These are phyloP conservation scores for Arctopsyche grandis DNA, from an alignment of 1,140 invertebrate species.

Conservation along the genomic window DNA sequence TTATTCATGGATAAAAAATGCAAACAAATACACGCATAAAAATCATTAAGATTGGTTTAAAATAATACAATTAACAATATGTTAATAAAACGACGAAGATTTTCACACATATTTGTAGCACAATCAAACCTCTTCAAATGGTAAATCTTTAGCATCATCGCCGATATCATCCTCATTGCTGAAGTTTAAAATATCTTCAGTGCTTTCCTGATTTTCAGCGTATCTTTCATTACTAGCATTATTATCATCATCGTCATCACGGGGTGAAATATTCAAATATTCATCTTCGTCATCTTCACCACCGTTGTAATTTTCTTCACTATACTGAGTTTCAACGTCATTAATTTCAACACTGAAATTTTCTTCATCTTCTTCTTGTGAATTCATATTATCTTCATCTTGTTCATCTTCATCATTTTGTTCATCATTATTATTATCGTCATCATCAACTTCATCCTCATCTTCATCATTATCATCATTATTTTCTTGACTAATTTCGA, in stretches of 20 bases:
- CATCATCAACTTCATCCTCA: conserved; percentile 55
- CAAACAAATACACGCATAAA: no score
- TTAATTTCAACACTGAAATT: conserved; percentile 58
- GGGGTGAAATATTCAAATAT: conserved; percentile 52
- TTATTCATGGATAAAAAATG: no score
- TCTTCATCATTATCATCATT: conserved; percentile 57
- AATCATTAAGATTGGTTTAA: background rate
- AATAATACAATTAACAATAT: background rate
- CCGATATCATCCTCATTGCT: conserved; percentile 54
- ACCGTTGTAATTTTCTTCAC: conserved; percentile 53
- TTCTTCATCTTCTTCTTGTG: conserved; percentile 56
- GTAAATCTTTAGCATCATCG: conserved; percentile 53
- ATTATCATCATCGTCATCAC: conserved; percentile 53
- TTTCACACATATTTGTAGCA: background rate
- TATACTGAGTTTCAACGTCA: conserved; percentile 51
- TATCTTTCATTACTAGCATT: conserved; percentile 54
- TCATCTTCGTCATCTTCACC: conserved; percentile 55
- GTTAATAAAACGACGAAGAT: background rate
- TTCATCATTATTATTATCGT: conserved; percentile 55
- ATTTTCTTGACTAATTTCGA: conserved; percentile 56
- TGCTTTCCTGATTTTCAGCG: conserved; percentile 43
- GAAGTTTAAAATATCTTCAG: conserved; percentile 33
- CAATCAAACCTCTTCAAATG: conserved; percentile 53
- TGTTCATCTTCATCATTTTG: conserved; percentile 58
- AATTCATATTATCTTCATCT: conserved; percentile 54